These are phyloP conservation scores for Emmelina monodactyla DNA, from an alignment of 2,888 invertebrate genomes.

Conservation along the genomic window DNA sequence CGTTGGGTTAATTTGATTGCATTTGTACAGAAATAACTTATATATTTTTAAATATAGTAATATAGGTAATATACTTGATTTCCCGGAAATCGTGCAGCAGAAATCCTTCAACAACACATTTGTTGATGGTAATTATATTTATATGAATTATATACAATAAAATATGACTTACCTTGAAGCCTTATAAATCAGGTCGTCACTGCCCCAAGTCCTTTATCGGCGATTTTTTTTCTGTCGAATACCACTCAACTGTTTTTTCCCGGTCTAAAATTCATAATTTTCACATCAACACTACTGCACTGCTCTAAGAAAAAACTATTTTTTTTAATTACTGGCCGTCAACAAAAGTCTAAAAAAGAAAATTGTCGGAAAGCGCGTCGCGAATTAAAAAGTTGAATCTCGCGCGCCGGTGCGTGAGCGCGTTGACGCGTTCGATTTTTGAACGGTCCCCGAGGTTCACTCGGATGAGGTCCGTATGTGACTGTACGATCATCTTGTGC, in stretches of 20 bases:
- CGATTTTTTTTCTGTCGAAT: too few species aligned
- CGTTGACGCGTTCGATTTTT: constrained; percentile 46
- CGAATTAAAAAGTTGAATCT: constrained; percentile 26
- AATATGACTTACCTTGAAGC: too few species aligned
- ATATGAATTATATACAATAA: too few species aligned
- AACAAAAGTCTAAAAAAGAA: constrained; percentile 18
- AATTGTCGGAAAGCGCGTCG: constrained; percentile 20
- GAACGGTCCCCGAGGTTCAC: constrained; percentile 51
- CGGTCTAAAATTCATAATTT: neutral
- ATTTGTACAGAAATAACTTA: too few species aligned
- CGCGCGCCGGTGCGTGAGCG: constrained; percentile 51
- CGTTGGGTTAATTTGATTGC: too few species aligned
- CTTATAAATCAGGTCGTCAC: too few species aligned
- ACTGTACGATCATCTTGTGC: constrained; percentile 64
- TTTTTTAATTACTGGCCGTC: constrained; percentile 17
- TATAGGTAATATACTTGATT: too few species aligned
- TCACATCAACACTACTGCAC: neutral
- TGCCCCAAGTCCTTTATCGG: too few species aligned
- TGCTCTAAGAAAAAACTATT: constrained; percentile 23
- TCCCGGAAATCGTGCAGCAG: too few species aligned
- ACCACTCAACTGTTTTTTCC: neutral
- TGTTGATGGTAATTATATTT: too few species aligned
- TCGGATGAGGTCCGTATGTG: constrained; percentile 62
- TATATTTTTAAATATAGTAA: too few species aligned
- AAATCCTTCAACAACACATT: too few species aligned